A percentile compares a stretch with the other conserved stretches of the same genome.
Conservation (phyloP, 2,113 vertebrate species). For the Pluvialis apricaria region DNA sequence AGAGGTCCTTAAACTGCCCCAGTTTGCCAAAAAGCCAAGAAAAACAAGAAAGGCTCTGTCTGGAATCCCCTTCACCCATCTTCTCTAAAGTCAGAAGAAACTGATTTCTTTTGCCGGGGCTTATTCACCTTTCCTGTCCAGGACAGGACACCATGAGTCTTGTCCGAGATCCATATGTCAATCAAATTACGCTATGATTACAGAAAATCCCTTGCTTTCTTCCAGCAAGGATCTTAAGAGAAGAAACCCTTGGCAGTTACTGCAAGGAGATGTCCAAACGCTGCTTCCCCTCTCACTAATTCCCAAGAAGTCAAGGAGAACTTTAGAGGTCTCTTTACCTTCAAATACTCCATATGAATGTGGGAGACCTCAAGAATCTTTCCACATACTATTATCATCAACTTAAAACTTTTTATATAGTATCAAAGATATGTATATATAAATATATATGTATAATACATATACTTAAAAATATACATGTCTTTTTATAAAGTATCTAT, state of each 20-base stretch:
- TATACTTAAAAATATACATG: background rate
- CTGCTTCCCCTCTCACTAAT: background rate
- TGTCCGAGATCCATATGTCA: background rate
- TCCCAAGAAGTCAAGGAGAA: background rate
- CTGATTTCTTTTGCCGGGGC: background rate
- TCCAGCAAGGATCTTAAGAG: background rate
- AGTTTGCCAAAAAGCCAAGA: background rate
- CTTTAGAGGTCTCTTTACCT: background rate
- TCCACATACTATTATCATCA: background rate
- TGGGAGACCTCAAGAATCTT: background rate
- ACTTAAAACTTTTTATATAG: background rate
- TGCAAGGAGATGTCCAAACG: background rate
- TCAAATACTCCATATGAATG: background rate
- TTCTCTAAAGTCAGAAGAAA: background rate
- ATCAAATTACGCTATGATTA: background rate
- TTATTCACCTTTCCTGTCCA: background rate
- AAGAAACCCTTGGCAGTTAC: background rate
- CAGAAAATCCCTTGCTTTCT: background rate
- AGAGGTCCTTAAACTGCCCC: background rate
- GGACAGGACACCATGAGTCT: fast-evolving
- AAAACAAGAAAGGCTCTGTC: background rate
- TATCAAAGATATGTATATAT: background rate
- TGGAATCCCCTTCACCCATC: background rate
- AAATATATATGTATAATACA: background rate
- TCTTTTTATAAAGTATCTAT: background rate